A percentile compares a stretch with the other conserved stretches of the same genome.
Evolutionary conservation across 2,888 invertebrate species (phyloP).

Genomic region (Cacoxenus indagator): DNA sequence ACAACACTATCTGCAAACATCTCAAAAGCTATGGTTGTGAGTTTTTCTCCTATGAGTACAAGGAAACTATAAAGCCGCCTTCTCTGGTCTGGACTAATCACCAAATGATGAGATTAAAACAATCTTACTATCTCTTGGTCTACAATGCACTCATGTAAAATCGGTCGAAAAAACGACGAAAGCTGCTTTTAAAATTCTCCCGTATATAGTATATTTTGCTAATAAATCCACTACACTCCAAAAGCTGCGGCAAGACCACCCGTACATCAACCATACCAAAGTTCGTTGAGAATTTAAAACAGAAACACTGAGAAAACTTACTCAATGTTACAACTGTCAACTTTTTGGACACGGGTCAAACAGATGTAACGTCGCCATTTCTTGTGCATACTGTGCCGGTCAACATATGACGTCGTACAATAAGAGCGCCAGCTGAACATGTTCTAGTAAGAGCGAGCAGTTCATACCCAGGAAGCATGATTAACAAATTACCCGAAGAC

Average conservation of each 20-base stretch:
- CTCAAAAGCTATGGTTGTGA: neutral
- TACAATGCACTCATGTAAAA: neutral
- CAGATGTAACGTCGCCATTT: neutral
- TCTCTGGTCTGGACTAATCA: neutral
- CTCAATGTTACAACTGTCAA: neutral
- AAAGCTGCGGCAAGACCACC: neutral
- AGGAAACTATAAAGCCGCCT: neutral
- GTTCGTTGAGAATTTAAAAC: neutral
- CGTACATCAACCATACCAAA: neutral
- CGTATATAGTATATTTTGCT: neutral
- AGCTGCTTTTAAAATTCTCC: neutral
- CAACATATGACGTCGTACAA: neutral
- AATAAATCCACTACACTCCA: neutral
- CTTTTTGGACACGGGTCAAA: neutral
- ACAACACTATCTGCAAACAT: neutral
- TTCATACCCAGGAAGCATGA: neutral
- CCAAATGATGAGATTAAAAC: neutral
- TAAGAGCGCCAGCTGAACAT: too few species aligned
- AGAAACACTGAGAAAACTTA: neutral
- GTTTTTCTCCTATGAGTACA: neutral
- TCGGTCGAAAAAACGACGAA: neutral
- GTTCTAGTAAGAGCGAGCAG: too few species aligned
- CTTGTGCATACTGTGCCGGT: neutral
- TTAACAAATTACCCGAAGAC: neutral
- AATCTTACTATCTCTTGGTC: neutral